Base-by-base conservation (phyloP, 2,888 invertebrate genomes). In the Cantharis rufa region DNA sequence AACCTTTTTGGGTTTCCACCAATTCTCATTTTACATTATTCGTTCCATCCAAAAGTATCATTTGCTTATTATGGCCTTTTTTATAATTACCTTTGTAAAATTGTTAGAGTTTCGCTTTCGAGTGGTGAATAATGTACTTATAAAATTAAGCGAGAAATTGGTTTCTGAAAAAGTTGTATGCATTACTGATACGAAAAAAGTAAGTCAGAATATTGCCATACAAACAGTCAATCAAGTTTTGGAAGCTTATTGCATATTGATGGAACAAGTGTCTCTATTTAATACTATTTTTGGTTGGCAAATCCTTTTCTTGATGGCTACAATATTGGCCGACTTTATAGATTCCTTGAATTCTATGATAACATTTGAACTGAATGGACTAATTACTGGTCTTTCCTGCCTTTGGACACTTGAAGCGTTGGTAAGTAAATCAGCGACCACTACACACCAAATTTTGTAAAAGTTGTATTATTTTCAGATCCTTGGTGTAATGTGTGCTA, bases 401-500 rank as follows among this genome's bases (percentile, higher is more conserved):
- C 32, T 32, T 32, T 32, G 32, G 32, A 32, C 32, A 13, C 32
- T 32, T 13, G 32, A 32, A 32, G 32, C 32, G 0, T n/a, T 32
- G 32, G 32, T 24, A 24, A 9, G 24, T 24, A 24, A 24, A 9
- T 24, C 4, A 24, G 9, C 24, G 9, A 24, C 24, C 9, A 24
- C 9, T 9, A 9, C 24, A 9, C 7, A 24, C 9, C 24, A 24
- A 24, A 24, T 24, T 9, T 9, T 24, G 1, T 32, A 32, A 27
- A 27, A 10, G 10, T 28, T 28, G 5, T 48, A 9, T 2, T 48
- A 72, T 73, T 80, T 83, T 62, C 71, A 82, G 81, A 63, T 80
- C 11, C 66, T 81, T 62, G 77, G 79, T n/a, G 71, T 80, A 11
- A 68, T 80, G 27, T 48, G 82, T n/a, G 80, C 82, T n/a, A 48